A percentile compares a stretch with the other conserved stretches of the same genome.
Evolutionary conservation across 1,140 invertebrate genomes (phyloP).

Genomic region (Bradynema listronoti): DNA sequence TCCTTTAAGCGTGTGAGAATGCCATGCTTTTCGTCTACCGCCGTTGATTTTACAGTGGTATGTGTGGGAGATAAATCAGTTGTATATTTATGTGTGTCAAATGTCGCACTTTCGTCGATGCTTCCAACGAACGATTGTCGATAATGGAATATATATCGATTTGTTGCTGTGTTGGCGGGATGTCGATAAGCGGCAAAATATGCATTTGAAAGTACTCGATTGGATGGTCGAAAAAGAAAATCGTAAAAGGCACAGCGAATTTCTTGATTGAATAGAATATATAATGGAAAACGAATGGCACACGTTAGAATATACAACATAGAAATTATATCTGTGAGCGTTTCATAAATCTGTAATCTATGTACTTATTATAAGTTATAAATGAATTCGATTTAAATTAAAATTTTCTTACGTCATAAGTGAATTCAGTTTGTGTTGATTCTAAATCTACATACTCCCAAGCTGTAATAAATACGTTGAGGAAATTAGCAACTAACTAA

Average conservation of each 20-base stretch:
- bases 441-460: slow-evolving; percentile 45
- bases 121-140: slow-evolving; percentile 2
- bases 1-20: too few relatives aligned
- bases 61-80: too few relatives aligned
- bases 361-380: background rate
- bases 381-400: background rate
- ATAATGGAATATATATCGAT: background rate
- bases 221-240: slow-evolving; percentile 3
- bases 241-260: slow-evolving; percentile 36
- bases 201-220: background rate
- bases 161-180: background rate
- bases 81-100: slow-evolving; percentile 10
- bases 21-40: too few relatives aligned
- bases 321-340: slow-evolving; percentile 37
- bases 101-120: slow-evolving; percentile 1
- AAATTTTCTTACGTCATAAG: slow-evolving; percentile 22
- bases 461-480: slow-evolving; percentile 41
- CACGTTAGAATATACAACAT: slow-evolving; percentile 43
- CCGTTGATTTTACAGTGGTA: too few relatives aligned
- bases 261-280: slow-evolving; percentile 40
- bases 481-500: slow-evolving; percentile 30
- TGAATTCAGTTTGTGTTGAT: slow-evolving; percentile 32
- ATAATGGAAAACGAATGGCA: slow-evolving; percentile 37
- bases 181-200: too few relatives aligned
- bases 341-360: slow-evolving; percentile 34